phyloP scores from a whole-genome alignment of 1,140 invertebrate species.

The Aphelenchoides besseyi region DNA sequence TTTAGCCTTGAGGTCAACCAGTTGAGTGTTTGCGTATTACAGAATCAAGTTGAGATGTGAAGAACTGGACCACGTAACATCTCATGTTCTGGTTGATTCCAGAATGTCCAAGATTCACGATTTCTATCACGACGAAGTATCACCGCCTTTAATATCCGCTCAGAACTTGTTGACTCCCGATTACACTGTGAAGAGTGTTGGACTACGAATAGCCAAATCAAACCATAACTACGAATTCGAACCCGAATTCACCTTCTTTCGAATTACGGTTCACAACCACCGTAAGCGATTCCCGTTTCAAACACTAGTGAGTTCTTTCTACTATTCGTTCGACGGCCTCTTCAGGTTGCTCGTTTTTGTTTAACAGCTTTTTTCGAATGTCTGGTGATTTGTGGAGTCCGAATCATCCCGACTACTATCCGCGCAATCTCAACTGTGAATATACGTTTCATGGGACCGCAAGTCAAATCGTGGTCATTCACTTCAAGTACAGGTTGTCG shows the following conservation, averaged over 20 bases:
- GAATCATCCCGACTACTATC: slow-evolving; percentile 87
- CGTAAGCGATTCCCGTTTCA: slow-evolving; percentile 38
- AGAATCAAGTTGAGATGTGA: slow-evolving; percentile 48
- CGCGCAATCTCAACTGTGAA: slow-evolving; percentile 84
- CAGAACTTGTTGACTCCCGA: slow-evolving; percentile 59
- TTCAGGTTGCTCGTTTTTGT: slow-evolving; percentile 66
- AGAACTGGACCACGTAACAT: slow-evolving; percentile 55
- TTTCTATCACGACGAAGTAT: slow-evolving; percentile 54
- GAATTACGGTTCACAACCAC: slow-evolving; percentile 50
- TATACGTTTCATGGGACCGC: slow-evolving; percentile 83
- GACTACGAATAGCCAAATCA: slow-evolving; percentile 5
- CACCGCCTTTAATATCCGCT: slow-evolving; percentile 58
- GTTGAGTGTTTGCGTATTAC: slow-evolving; percentile 18
- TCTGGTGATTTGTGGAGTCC: slow-evolving; percentile 83
- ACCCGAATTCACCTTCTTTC: slow-evolving; percentile 52
- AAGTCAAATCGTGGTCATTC: slow-evolving; percentile 77
- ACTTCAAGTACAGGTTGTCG: slow-evolving; percentile 80
- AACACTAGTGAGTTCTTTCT: slow-evolving; percentile 21
- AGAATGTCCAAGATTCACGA: slow-evolving; percentile 60
- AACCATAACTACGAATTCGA: slow-evolving; percentile 46
- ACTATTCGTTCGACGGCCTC: slow-evolving; percentile 6
- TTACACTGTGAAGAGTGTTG: slow-evolving; percentile 47
- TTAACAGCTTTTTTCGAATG: slow-evolving; percentile 71
- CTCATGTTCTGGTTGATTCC: slow-evolving; percentile 57
- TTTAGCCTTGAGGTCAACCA: slow-evolving; percentile 11